Conservation (phyloP, 2,888 invertebrate genomes). For the Trichopoda pennipes region DNA sequence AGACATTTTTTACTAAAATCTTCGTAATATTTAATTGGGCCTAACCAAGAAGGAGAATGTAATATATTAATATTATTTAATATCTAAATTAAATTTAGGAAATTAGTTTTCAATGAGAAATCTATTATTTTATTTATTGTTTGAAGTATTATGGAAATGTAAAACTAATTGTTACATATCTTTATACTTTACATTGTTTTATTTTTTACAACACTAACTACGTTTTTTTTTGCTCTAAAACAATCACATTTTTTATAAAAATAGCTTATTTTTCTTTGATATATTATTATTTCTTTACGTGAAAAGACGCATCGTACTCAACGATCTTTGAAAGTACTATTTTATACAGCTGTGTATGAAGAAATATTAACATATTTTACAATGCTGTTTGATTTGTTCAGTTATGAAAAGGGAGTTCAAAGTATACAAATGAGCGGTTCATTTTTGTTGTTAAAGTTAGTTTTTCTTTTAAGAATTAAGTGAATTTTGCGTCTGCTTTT, state of each 20-base stretch:
- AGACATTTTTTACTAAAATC: too few relatives aligned
- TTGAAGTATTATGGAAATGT: too few relatives aligned
- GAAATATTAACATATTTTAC: slow-evolving; percentile 40
- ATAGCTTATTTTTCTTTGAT: slow-evolving; percentile 61
- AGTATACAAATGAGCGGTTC: background rate
- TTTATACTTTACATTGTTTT: slow-evolving; percentile 9
- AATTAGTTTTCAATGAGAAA: too few relatives aligned
- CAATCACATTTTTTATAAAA: slow-evolving; percentile 68
- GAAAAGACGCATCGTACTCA: background rate
- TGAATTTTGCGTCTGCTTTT: too few relatives aligned
- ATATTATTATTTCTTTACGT: background rate
- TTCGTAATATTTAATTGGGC: too few relatives aligned
- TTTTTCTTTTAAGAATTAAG: background rate
- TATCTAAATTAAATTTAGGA: too few relatives aligned
- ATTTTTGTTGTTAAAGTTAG: background rate
- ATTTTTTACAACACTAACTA: slow-evolving; percentile 58
- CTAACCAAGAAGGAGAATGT: too few relatives aligned
- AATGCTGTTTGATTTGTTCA: slow-evolving; percentile 6
- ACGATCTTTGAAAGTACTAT: background rate
- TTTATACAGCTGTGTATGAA: slow-evolving; percentile 32
- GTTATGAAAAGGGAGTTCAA: background rate
- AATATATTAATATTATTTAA: too few relatives aligned
- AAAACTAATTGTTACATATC: too few relatives aligned
- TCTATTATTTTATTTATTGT: too few relatives aligned
- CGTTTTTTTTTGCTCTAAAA: slow-evolving; percentile 55